Evolutionary conservation across 37 sponge, comb jelly and placozoan genomes (phyloP).

Genomic region (Petrosia ficiformis): DNA sequence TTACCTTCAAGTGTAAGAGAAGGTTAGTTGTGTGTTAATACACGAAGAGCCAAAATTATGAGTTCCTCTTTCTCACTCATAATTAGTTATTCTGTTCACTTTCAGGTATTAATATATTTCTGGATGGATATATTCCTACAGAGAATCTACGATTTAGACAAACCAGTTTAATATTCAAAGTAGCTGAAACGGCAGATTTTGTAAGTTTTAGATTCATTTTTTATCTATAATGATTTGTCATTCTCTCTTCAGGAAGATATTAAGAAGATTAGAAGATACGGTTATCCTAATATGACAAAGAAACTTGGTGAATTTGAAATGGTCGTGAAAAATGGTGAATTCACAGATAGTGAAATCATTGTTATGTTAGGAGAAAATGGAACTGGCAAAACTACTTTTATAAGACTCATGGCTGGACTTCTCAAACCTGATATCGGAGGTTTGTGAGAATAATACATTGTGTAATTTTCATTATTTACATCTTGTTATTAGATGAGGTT

Average conservation of each 20-base stretch:
- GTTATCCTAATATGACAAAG: slow-evolving; percentile 90
- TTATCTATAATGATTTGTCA: background rate
- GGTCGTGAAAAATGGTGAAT: slow-evolving; percentile 73
- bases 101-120: slow-evolving; percentile 96
- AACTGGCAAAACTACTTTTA: slow-evolving; percentile 99
- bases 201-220: slow-evolving; percentile 18
- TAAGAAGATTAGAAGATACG: slow-evolving; percentile 80
- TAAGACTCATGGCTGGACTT: slow-evolving; percentile 94
- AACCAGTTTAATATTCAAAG: slow-evolving; percentile 90
- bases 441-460: slow-evolving; percentile 13
- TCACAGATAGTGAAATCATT: slow-evolving; percentile 98
- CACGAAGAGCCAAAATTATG: background rate
- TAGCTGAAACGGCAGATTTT: slow-evolving; percentile 91
- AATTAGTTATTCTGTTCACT: background rate
- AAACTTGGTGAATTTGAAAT: slow-evolving; percentile 67
- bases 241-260: slow-evolving; percentile 66
- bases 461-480: background rate
- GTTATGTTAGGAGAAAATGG: slow-evolving; percentile 99
- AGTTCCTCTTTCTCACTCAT: background rate
- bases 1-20: slow-evolving; percentile 96
- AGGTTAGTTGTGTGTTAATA: too few relatives aligned
- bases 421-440: slow-evolving; percentile 86
- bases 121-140: slow-evolving; percentile 97
- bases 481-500: slow-evolving; percentile 81
- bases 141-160: slow-evolving; percentile 97